phyloP scores from a whole-genome alignment of 2,888 invertebrate genomes.

The Nematopogon swammerdamellus region DNA sequence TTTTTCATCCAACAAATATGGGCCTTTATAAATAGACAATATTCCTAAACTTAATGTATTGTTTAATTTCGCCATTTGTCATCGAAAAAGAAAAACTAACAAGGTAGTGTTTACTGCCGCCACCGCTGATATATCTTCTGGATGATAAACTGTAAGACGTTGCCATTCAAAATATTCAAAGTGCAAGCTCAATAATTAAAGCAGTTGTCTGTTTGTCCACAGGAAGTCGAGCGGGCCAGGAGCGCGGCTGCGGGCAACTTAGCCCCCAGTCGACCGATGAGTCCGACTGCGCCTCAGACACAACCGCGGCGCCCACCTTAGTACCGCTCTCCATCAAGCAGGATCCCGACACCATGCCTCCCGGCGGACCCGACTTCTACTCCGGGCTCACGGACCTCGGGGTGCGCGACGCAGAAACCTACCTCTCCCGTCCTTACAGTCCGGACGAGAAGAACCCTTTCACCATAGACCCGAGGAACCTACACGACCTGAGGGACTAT shows the following conservation, averaged over 20 bases:
- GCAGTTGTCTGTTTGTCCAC: background rate
- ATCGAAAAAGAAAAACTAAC: too few relatives aligned
- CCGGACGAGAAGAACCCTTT: background rate
- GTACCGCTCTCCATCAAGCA: constrained; percentile 39
- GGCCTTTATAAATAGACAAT: too few relatives aligned
- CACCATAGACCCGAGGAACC: too few relatives aligned
- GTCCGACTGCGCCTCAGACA: constrained; percentile 24
- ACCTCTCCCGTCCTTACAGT: constrained; percentile 15
- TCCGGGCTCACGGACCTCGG: constrained; percentile 35
- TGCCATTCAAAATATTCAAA: too few relatives aligned
- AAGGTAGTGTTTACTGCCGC: too few relatives aligned
- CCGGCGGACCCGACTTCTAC: constrained; percentile 43
- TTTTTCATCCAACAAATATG: too few relatives aligned
- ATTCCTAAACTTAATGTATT: too few relatives aligned
- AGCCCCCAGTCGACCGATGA: constrained; percentile 44
- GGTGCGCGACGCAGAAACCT: constrained; percentile 28
- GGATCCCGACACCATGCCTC: constrained; percentile 36
- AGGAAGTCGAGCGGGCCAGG: constrained; percentile 25
- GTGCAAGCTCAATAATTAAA: too few relatives aligned
- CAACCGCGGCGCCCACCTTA: constrained; percentile 37
- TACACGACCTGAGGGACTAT: too few relatives aligned
- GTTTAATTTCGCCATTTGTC: too few relatives aligned
- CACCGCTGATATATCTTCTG: too few relatives aligned
- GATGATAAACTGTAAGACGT: too few relatives aligned
- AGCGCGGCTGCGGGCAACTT: constrained; percentile 45